Evolutionary conservation across 2,797 vertebrate species (phyloP).

Genomic region (Forpus xanthops): DNA sequence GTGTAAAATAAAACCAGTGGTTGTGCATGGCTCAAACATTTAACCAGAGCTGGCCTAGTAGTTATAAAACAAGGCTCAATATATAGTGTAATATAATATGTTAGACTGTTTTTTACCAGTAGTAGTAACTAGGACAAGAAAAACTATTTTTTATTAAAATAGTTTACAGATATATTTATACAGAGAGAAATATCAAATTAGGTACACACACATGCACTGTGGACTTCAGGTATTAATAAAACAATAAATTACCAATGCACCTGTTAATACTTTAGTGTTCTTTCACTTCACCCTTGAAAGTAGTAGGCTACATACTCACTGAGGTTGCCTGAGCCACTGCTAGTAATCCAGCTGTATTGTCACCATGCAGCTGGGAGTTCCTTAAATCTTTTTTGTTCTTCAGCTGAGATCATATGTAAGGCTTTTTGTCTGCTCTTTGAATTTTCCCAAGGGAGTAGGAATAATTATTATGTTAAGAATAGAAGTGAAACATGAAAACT

Average conservation of each 20-base stretch:
- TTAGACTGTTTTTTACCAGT: neutral
- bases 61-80: neutral
- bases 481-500: neutral
- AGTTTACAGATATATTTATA: neutral
- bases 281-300: neutral
- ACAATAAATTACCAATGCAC: neutral
- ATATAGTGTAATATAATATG: neutral
- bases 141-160: neutral
- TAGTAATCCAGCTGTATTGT: neutral
- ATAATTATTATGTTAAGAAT: neutral
- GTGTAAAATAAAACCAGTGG: neutral
- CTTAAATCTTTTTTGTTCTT: neutral
- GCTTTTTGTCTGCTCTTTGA: neutral
- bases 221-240: neutral
- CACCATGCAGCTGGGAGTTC: neutral
- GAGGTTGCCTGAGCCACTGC: neutral
- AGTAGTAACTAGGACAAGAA: neutral
- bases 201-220: neutral
- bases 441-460: neutral
- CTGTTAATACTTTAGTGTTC: neutral
- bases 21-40: neutral
- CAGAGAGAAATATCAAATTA: neutral
- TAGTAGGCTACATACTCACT: neutral
- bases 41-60: neutral
- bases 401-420: neutral